Evolutionary conservation across 2,888 invertebrate genomes (phyloP), one percentile per base, ranked within the genome.

Genomic region (Hermaeophaga mercurialis): DNA sequence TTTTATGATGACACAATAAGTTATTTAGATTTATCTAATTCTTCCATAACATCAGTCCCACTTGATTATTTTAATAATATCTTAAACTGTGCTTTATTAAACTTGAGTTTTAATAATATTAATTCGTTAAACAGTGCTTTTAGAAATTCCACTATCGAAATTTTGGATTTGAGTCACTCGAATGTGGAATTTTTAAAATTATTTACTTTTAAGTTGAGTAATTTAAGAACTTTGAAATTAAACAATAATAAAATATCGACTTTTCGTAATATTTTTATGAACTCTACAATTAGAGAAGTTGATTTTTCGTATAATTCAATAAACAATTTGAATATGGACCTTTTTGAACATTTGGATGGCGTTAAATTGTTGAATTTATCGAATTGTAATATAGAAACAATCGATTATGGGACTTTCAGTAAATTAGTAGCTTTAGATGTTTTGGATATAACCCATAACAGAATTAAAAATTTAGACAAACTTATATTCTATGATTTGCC

Each of bases 11-110:
- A 22, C 9, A 11, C 9, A n/a, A 6, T 34, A 11, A n/a, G n/a
- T 15, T 24, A 34, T 50, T 22, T 52, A 22, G 52, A 52, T 43
- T 33, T 52, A 22, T 52, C 52, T 5, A 43, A 52, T 33, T 52
- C 34, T 9, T 43, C 52, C 7, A 43, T 52, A 3, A 15, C 14
- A 12, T 24, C 19, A 5, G 44, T 52, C 8, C 11, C 44, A 8
- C 18, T 24, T 5, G 8, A 44, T 22, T 44, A 44, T 34, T 52
- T 52, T 34, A 22, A 9, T 11, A 15, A 22, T 9, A 34, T 22
- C 5, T 5, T n/a, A 6, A 5, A 43, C 11, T 44, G 43, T 22
- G 9, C 17, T 8, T 2, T 14, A 9, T 19, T 52, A 11, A 34
- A 52, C 34, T 24, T 52, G 6, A 52, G 43, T 52, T 34, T 34